Base-by-base conservation (phyloP, 2,113 vertebrate species). In the Lucifuga dentata region DNA sequence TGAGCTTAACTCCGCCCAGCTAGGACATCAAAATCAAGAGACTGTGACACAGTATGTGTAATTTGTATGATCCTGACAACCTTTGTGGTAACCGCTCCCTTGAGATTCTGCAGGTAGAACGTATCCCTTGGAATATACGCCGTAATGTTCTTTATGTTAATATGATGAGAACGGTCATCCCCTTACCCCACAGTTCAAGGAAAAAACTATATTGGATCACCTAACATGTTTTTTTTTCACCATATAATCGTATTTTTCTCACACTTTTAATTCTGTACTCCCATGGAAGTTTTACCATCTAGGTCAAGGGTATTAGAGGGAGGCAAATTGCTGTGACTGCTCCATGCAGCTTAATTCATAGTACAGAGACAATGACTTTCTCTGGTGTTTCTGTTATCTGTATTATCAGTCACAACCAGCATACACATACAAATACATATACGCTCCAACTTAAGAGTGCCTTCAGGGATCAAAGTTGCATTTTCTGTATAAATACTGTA, bases 121-220 rank as follows among this genome's bases (percentile, higher is more conserved):
- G 77, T 40, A 71, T 80, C 78, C 83, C 39, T 33, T 59, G 57
- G 56, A 79, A 81, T 63, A 55, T 60, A 61, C 76, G 53, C 69
- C 36, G 56, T 71, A 39, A 38, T 73, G 50, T 79, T 73, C 73
- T 87, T 82, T 84, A 85, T 81, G 73, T 62, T 78, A 71, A 81
- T 85, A 73, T 76, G 76, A 70, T 73, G 4, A 81, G 51, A 84
- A 76, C 40, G 83, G 60, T 60, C 67, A 74, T 83, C 81, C 57
- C 81, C 78, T 85, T 88, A 89, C 72, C 85, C 80, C 26, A 66
- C 55, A 88, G 91, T 91, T 93, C 86, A 92, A 91, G 89, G 91
- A 85, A 93, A 90, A 91, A 85, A 85, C 90, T 92, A 91, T 88
- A 91, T 93, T 91, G 91, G 88, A 91, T 90, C 87, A 78, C 67